Evolutionary conservation across 2,888 invertebrate genomes (phyloP).

Genomic region (Cistogaster globosa): DNA sequence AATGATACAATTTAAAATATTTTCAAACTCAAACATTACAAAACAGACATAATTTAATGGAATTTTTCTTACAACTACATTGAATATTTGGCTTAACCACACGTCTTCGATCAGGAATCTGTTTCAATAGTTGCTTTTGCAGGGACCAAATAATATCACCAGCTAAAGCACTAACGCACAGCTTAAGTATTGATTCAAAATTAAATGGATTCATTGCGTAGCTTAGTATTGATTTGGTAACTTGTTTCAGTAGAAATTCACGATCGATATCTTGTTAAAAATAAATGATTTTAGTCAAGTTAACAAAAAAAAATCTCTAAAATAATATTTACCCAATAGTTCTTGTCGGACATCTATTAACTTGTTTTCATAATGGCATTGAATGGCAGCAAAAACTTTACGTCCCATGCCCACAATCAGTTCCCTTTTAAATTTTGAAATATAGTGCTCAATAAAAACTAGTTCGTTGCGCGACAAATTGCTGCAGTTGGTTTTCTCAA

Average conservation of each 20-base stretch:
- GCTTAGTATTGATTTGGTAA: constrained; percentile 78
- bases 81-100: constrained; percentile 55
- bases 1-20: no score
- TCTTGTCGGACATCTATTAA: constrained; percentile 78
- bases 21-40: constrained; percentile 33
- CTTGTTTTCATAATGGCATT: constrained; percentile 78
- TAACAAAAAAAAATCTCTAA: neutral
- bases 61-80: constrained; percentile 40
- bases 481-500: constrained; percentile 72
- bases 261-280: constrained; percentile 76
- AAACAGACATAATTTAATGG: constrained; percentile 63
- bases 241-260: constrained; percentile 77
- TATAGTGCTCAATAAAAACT: constrained; percentile 81
- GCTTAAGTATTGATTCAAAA: constrained; percentile 76
- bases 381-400: constrained; percentile 80
- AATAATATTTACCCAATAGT: constrained; percentile 74
- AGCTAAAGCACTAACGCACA: constrained; percentile 78
- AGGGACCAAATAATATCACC: constrained; percentile 79
- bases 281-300: neutral
- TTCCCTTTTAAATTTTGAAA: constrained; percentile 80
- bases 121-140: constrained; percentile 78
- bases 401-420: constrained; percentile 79
- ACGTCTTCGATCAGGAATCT: constrained; percentile 72
- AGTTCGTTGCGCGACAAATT: constrained; percentile 76
- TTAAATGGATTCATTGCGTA: constrained; percentile 79